A percentile compares a stretch with the other conserved stretches of the same genome.
These are phyloP conservation scores for Triplophysa siluroides DNA, from an alignment of 2,113 vertebrate genomes.

Conservation along the genomic window DNA sequence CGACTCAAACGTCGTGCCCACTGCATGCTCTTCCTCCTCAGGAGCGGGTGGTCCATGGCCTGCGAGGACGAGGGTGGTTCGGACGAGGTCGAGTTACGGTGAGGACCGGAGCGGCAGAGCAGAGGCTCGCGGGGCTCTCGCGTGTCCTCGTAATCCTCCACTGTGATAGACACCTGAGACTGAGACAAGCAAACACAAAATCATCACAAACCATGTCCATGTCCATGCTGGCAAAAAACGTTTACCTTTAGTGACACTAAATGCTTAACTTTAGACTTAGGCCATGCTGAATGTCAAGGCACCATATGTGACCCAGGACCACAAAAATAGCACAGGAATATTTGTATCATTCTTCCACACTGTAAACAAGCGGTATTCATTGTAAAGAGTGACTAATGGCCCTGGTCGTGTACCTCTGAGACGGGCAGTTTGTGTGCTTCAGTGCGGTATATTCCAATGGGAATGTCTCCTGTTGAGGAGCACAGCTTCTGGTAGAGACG, in stretches of 20 bases:
- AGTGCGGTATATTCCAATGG: constrained; percentile 82
- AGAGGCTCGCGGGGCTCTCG: constrained; percentile 77
- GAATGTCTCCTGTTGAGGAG: constrained; percentile 80
- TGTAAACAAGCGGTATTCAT: too few relatives aligned
- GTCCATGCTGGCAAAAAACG: too few relatives aligned
- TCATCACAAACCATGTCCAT: too few relatives aligned
- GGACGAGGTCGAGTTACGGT: constrained; percentile 78
- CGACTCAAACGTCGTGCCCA: constrained; percentile 80
- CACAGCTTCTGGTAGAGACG: constrained; percentile 81
- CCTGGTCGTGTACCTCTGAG: constrained; percentile 71
- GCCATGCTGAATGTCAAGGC: too few relatives aligned
- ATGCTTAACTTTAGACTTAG: too few relatives aligned
- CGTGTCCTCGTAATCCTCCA: constrained; percentile 82
- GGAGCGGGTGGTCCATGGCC: constrained; percentile 78
- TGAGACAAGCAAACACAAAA: constrained; percentile 48
- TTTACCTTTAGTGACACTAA: too few relatives aligned
- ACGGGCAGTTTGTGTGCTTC: constrained; percentile 76
- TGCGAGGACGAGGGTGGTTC: constrained; percentile 74
- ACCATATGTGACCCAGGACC: too few relatives aligned
- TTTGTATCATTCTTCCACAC: too few relatives aligned
- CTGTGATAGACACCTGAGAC: constrained; percentile 82
- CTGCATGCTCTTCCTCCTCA: constrained; percentile 82
- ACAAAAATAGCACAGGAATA: too few relatives aligned
- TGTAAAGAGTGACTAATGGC: too few relatives aligned
- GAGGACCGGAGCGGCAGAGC: constrained; percentile 67